Evolutionary conservation across 2,888 invertebrate genomes (phyloP).

Genomic region (Gari tellinella): DNA sequence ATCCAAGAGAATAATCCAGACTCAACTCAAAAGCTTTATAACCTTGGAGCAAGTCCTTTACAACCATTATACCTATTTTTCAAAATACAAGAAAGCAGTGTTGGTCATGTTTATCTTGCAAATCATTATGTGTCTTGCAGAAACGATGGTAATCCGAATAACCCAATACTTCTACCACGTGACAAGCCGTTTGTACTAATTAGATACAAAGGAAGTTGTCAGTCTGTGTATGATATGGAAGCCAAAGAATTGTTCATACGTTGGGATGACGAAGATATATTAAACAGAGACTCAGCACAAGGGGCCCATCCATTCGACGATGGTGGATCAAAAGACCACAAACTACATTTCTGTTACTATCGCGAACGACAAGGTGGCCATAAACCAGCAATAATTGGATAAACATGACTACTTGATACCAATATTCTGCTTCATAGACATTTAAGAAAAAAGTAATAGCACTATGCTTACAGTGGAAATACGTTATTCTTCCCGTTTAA

Average conservation of each 20-base stretch:
- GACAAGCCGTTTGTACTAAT: slow-evolving; percentile 21
- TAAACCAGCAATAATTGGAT: too few relatives aligned
- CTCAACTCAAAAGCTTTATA: too few relatives aligned
- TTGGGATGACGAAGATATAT: slow-evolving; percentile 29
- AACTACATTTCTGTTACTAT: slow-evolving; percentile 28
- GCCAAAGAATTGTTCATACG: slow-evolving; percentile 7
- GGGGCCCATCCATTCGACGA: slow-evolving; percentile 28
- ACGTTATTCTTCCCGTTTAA: too few relatives aligned
- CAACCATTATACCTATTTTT: too few relatives aligned
- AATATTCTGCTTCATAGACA: too few relatives aligned
- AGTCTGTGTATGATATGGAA: slow-evolving; percentile 20
- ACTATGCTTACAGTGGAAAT: too few relatives aligned
- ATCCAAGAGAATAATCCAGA: too few relatives aligned
- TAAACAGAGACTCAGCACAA: slow-evolving; percentile 7
- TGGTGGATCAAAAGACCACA: slow-evolving; percentile 17
- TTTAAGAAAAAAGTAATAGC: too few relatives aligned
- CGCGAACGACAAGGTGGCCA: neutral
- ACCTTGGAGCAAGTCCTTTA: too few relatives aligned
- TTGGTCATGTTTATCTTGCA: too few relatives aligned
- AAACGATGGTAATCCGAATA: slow-evolving; percentile 8
- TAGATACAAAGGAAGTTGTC: slow-evolving; percentile 13
- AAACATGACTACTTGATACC: too few relatives aligned
- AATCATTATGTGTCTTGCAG: slow-evolving; percentile 1
- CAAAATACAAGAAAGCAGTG: too few relatives aligned
- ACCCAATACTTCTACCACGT: slow-evolving; percentile 16